Evolutionary conservation across 2,113 vertebrate genomes (phyloP).

Genomic region (Cranoglanis bouderius): DNA sequence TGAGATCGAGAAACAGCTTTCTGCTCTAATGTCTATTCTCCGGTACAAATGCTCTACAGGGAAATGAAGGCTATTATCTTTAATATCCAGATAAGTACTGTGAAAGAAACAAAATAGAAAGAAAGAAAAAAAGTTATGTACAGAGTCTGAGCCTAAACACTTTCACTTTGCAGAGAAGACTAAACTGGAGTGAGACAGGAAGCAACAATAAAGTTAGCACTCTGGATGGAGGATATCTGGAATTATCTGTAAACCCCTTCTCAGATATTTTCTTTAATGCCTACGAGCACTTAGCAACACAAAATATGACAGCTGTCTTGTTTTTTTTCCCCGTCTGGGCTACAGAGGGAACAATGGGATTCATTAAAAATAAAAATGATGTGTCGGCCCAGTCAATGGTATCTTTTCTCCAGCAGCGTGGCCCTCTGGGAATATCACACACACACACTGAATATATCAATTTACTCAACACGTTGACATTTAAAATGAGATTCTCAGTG

Average conservation of each 20-base stretch:
- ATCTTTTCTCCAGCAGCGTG: constrained; percentile 53
- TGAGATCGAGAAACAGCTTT: constrained; percentile 26
- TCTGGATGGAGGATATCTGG: not conserved
- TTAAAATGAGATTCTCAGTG: constrained; percentile 47
- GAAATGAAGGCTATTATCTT: constrained; percentile 37
- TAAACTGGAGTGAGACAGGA: not conserved
- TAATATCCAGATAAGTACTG: constrained; percentile 34
- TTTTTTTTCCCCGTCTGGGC: constrained; percentile 8
- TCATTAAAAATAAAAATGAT: constrained; percentile 66
- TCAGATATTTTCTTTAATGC: not conserved
- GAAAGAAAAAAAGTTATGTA: not conserved
- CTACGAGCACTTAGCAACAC: constrained; percentile 27
- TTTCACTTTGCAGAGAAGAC: not conserved
- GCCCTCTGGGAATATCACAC: constrained; percentile 36
- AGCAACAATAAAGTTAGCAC: not conserved
- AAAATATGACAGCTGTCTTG: constrained; percentile 5
- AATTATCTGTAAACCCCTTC: not conserved
- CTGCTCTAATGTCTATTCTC: constrained; percentile 26
- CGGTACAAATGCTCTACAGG: constrained; percentile 17
- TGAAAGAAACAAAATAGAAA: not conserved
- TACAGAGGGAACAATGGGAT: constrained; percentile 46
- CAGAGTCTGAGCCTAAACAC: not conserved
- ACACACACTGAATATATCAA: constrained; percentile 34
- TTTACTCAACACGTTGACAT: constrained; percentile 52
- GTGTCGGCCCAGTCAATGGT: constrained; percentile 55